These are phyloP conservation scores for Aegypius monachus DNA, from an alignment of 2,113 vertebrate species.

Conservation along the genomic window DNA sequence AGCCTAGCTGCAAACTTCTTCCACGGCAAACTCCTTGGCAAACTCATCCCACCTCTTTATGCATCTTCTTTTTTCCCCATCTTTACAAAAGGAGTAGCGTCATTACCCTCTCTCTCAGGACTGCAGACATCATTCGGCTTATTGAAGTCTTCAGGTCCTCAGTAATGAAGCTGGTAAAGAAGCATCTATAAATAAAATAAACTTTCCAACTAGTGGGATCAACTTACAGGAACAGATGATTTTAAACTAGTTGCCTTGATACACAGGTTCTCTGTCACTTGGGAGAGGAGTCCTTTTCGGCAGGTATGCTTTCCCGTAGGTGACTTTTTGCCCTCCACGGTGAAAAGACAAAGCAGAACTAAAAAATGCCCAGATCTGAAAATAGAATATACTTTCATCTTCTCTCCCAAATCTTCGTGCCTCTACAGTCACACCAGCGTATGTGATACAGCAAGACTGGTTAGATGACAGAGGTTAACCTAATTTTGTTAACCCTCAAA, in stretches of 20 bases:
- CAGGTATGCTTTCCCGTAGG: conserved; percentile 24
- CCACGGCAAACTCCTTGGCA: background rate
- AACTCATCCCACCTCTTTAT: background rate
- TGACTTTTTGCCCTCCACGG: conserved; percentile 31
- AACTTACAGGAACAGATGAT: conserved; percentile 70
- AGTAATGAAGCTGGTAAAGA: background rate
- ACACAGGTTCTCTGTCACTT: conserved; percentile 57
- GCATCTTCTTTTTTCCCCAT: background rate
- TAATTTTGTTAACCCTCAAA: conserved; percentile 63
- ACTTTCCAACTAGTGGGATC: background rate
- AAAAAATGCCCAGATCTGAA: conserved; percentile 49
- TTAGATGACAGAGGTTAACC: conserved; percentile 61
- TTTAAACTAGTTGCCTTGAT: conserved; percentile 60
- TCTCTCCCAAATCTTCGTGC: background rate
- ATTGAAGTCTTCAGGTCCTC: background rate
- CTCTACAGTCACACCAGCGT: background rate
- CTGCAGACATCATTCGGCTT: background rate
- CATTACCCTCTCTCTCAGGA: background rate
- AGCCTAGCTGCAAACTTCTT: background rate
- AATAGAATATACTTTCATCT: conserved; percentile 51
- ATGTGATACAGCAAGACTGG: background rate
- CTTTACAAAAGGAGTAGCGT: background rate
- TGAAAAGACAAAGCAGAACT: conserved; percentile 52
- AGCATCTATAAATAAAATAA: background rate
- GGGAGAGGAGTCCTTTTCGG: conserved; percentile 51